Conservation (phyloP, 2,888 invertebrate genomes). For the Heliconius sara region DNA sequence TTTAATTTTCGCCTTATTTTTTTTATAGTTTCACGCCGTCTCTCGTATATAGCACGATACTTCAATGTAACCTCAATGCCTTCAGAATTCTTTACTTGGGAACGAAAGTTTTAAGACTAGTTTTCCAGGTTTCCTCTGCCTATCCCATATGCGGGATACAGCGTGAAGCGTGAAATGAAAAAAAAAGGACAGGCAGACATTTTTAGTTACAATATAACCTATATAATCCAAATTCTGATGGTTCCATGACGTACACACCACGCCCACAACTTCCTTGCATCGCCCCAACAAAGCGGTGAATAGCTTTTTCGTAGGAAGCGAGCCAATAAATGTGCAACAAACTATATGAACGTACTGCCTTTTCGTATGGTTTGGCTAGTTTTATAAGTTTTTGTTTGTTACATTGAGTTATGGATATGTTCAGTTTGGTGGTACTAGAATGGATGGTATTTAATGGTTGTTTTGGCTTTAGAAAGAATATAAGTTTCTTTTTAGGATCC, state of each 20-base stretch:
- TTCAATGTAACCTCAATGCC: too few relatives aligned
- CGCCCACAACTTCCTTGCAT: slow-evolving; percentile 30
- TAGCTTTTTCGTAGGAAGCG: slow-evolving; percentile 21
- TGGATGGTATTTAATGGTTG: not conserved
- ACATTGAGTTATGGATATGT: not conserved
- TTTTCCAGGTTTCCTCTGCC: too few relatives aligned
- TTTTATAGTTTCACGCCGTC: too few relatives aligned
- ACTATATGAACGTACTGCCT: slow-evolving; percentile 8
- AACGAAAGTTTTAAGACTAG: too few relatives aligned
- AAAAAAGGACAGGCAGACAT: too few relatives aligned
- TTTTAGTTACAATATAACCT: not conserved
- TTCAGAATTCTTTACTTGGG: too few relatives aligned
- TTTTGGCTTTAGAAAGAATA: not conserved
- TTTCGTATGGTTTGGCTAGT: not conserved
- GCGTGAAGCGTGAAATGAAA: too few relatives aligned
- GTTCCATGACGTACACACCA: slow-evolving; percentile 14
- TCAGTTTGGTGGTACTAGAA: not conserved
- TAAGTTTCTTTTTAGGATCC: not conserved
- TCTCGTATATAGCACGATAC: too few relatives aligned
- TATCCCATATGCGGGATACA: too few relatives aligned
- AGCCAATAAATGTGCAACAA: slow-evolving; percentile 33
- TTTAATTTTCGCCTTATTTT: not conserved
- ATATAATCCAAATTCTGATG: slow-evolving; percentile 29
- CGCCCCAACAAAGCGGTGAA: slow-evolving; percentile 31
- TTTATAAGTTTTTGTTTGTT: slow-evolving; percentile 1